Evolutionary conservation across 2,113 vertebrate species (phyloP).

Genomic region (Setophaga petechia): DNA sequence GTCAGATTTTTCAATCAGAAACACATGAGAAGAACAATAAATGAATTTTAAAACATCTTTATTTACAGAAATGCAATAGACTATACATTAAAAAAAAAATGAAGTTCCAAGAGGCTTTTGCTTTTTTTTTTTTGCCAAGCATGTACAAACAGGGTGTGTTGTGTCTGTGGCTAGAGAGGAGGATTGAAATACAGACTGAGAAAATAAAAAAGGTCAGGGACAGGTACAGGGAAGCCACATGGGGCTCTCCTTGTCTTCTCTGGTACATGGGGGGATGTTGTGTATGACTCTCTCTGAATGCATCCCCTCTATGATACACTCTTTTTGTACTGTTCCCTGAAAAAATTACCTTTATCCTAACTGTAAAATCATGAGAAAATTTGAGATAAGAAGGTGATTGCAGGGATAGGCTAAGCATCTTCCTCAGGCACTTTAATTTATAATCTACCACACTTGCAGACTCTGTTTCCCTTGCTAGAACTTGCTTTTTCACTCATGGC

Average conservation of each 20-base stretch:
- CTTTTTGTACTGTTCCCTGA: background rate
- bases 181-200: background rate
- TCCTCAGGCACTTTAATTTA: background rate
- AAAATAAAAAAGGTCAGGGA: background rate
- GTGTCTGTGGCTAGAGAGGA: background rate
- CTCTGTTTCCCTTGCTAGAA: background rate
- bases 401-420: background rate
- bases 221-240: background rate
- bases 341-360: background rate
- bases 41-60: slow-evolving; percentile 26
- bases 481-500: background rate
- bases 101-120: background rate
- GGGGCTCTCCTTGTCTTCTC: background rate
- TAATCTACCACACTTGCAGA: background rate
- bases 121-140: background rate
- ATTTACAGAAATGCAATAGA: slow-evolving; percentile 7
- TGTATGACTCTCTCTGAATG: background rate
- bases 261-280: background rate
- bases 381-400: background rate
- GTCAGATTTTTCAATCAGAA: slow-evolving; percentile 56
- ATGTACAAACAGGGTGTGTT: background rate
- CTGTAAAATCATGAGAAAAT: background rate
- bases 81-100: background rate
- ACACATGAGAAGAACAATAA: slow-evolving; percentile 53
- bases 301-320: background rate